Base-by-base conservation (phyloP, 2,113 vertebrate species). In the Ophiodon elongatus region DNA sequence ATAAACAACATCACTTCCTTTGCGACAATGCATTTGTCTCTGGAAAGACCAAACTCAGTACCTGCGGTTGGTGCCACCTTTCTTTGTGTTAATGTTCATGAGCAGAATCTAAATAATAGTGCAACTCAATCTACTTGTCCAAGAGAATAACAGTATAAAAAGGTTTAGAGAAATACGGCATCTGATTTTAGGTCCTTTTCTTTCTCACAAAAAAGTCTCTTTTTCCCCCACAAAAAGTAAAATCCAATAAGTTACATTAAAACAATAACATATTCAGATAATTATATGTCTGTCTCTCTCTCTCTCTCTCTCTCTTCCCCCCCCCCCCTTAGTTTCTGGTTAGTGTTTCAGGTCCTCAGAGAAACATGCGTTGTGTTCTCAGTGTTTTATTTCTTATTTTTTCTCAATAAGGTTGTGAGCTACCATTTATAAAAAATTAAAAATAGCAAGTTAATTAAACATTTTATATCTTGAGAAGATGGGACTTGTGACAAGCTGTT, bases 1-100 rank as follows among this genome's bases (percentile, higher is more conserved):
- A 43, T 19, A 14, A 71, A 41, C 10, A 3, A 27, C 72, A 50
- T 80, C 54, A 79, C 37, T 65, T 87, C 43, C 80, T 73, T 69
- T 87, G 27, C 31, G 33, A 14, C 10, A 11, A 9, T n/a, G 31
- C 10, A 4, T 76, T 25, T 68, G 86, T 79, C 19, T 25, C 5
- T 60, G n/a, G 17, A 74, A 80, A 60, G 35, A 43, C 57, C 15
- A 31, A 83, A 41, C 62, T 35, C 25, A 14, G 1, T 25, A 47
- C 17, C 25, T 27, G 31, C 35, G 52, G 23, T 1, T 29, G 25
- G 4, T 4, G 13, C 11, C 57, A 35, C 15, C 4, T 45, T 21
- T n/a, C 19, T 73, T 13, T 54, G 21, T 33, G 47, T 45, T 14
- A 9, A 74, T 76, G 5, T 64, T 39, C 5, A 68, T 10, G 50